Conservation (phyloP, 2,888 invertebrate genomes). For the Leptinotarsa haldemani region DNA sequence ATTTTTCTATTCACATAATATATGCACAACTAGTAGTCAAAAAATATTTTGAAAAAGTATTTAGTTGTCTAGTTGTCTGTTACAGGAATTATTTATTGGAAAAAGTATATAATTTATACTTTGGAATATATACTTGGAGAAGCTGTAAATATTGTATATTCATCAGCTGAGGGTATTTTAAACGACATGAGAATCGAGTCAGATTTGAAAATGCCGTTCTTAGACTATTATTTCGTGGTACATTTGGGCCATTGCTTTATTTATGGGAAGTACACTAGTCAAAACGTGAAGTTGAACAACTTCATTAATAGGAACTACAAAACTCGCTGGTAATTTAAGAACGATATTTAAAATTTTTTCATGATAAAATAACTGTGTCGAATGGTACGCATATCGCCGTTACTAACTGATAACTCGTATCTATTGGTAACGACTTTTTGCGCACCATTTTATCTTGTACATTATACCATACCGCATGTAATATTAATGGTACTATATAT, state of each 20-base stretch:
- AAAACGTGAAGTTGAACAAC: slow-evolving; percentile 60
- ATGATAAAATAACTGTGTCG: slow-evolving; percentile 49
- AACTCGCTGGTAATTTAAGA: slow-evolving; percentile 82
- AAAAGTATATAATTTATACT: slow-evolving; percentile 51
- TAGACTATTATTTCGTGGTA: slow-evolving; percentile 51
- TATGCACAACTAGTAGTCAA: slow-evolving; percentile 43
- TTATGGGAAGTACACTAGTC: slow-evolving; percentile 65
- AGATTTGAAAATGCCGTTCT: slow-evolving; percentile 47
- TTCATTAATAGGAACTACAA: slow-evolving; percentile 79
- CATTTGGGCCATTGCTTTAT: slow-evolving; percentile 56
- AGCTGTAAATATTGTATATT: slow-evolving; percentile 65
- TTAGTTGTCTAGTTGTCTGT: slow-evolving; percentile 47
- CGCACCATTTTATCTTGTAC: slow-evolving; percentile 55
- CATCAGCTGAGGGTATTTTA: slow-evolving; percentile 56
- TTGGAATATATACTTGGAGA: slow-evolving; percentile 45
- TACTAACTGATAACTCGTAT: slow-evolving; percentile 37
- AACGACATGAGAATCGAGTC: slow-evolving; percentile 47
- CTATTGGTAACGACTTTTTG: slow-evolving; percentile 46
- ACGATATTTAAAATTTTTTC: slow-evolving; percentile 66
- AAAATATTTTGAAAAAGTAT: slow-evolving; percentile 45
- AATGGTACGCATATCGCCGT: slow-evolving; percentile 34
- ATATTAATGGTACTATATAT: slow-evolving; percentile 48
- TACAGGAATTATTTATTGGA: slow-evolving; percentile 52
- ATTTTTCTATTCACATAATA: slow-evolving; percentile 44
- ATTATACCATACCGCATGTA: slow-evolving; percentile 55